Conservation (phyloP, 2,113 vertebrate genomes). For the Vireo altiloquus region DNA sequence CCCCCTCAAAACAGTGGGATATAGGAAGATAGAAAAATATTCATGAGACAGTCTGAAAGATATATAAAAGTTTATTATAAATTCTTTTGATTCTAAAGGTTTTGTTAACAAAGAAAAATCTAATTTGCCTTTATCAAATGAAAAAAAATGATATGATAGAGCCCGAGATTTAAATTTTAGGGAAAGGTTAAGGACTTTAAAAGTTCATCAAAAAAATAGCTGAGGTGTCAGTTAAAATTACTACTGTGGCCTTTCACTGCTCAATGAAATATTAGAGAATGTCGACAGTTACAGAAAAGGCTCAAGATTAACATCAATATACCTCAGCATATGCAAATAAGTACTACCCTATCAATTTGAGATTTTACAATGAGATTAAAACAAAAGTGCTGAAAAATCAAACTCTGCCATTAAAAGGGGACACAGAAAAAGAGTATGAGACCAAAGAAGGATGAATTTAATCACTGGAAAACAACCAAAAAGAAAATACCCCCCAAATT, state of each 20-base stretch:
- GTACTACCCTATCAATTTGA: background rate
- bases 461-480: background rate
- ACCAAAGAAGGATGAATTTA: background rate
- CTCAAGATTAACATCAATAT: background rate
- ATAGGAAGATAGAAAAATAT: background rate
- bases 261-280: background rate
- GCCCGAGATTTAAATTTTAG: background rate
- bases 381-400: background rate
- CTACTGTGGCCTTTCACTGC: background rate
- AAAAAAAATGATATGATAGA: background rate
- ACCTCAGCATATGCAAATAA: background rate
- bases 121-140: background rate
- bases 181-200: background rate
- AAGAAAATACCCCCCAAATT: background rate
- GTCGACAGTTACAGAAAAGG: background rate
- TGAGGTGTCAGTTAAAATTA: background rate
- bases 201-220: background rate
- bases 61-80: background rate
- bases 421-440: background rate
- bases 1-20: background rate
- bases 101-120: background rate
- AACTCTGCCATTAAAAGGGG: background rate
- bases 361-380: background rate
- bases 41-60: background rate
- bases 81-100: background rate